Evolutionary conservation across 2,888 invertebrate species (phyloP), one percentile per base, ranked within the genome.

Genomic region (Myathropa florea): DNA sequence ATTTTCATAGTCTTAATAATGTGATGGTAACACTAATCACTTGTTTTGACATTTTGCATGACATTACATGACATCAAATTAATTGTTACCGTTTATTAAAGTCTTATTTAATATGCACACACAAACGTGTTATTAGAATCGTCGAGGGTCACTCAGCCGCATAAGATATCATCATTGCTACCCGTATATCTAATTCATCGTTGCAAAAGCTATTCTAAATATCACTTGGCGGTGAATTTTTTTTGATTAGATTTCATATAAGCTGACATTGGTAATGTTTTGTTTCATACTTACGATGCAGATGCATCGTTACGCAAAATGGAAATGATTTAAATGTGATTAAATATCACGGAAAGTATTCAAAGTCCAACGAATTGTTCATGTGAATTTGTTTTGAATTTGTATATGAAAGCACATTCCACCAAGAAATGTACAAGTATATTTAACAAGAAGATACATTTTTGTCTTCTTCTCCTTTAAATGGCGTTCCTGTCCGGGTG

Each of bases 261-360:
- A 84, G 75, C 36, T 60, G 73, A 60, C 79, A 75, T 67, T 71
- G 65, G 28, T 76, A 79, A 71, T 73, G 64, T 61, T 21, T 60
- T 60, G 39, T 4, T 46, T 4, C 39, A 4, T 18, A n/a, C n/a
- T 6, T 39, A 39, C n/a, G 1, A 14, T 1, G 18, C 18, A 7
- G 18, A 46, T 18, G n/a, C 14, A 39, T 12, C 10, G 1, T 2
- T 33, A 9, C 30, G 2, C 10, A 33, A 33, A 33, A 0, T 33
- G 30, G 30, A 9, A 30, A 30, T 30, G 10, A 33, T 33, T 12
- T 33, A 33, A 33, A 10, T 33, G 10, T 10, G 30, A 9, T 1
- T 33, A 33, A 9, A 10, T 33, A 30, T 33, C 30, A 10, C 1
- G 9, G 30, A 30, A 30, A 9, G 10, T 9, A 10, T 30, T 30